A percentile compares a stretch with the other conserved stretches of the same genome.
Evolutionary conservation across 92 coral and sea anemone species (phyloP).

Genomic region (Actinostola sp.): DNA sequence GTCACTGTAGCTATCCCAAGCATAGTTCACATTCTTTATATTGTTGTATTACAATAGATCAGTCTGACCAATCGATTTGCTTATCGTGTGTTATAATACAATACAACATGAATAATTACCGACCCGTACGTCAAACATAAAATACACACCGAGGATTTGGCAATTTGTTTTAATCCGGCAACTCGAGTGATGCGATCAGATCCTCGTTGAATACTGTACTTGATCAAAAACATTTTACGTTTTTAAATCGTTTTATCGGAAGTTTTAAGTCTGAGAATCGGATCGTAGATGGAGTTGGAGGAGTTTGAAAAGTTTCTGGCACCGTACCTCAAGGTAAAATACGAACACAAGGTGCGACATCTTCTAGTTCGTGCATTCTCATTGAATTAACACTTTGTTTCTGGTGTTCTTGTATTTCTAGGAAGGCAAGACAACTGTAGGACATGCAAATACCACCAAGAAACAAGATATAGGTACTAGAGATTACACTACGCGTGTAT

Average conservation of each 20-base stretch:
- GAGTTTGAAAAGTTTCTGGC: conserved; percentile 60
- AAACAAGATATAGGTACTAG: conserved; percentile 90
- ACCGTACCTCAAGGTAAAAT: conserved; percentile 34
- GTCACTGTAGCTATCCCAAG: too few species aligned
- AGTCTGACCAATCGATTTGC: conserved; percentile 5
- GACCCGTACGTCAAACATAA: conserved; percentile 1
- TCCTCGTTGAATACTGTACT: background rate
- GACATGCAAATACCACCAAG: conserved; percentile 65
- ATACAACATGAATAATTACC: background rate
- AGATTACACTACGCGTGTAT: background rate
- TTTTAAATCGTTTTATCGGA: too few species aligned
- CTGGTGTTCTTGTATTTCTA: conserved; percentile 20
- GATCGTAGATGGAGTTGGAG: conserved; percentile 36
- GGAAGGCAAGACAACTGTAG: conserved; percentile 96
- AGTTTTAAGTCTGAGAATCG: conserved; percentile 23
- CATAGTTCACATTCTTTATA: background rate
- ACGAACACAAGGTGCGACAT: background rate
- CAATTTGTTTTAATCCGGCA: too few species aligned
- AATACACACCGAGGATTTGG: conserved; percentile 1
- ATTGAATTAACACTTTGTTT: background rate
- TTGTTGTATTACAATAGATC: conserved; percentile 4
- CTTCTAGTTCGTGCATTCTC: background rate
- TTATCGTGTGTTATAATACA: background rate
- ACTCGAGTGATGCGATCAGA: too few species aligned
- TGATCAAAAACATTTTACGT: conserved; percentile 12